Conservation (phyloP, 2,888 invertebrate species). For the Herminia tarsipennalis region DNA sequence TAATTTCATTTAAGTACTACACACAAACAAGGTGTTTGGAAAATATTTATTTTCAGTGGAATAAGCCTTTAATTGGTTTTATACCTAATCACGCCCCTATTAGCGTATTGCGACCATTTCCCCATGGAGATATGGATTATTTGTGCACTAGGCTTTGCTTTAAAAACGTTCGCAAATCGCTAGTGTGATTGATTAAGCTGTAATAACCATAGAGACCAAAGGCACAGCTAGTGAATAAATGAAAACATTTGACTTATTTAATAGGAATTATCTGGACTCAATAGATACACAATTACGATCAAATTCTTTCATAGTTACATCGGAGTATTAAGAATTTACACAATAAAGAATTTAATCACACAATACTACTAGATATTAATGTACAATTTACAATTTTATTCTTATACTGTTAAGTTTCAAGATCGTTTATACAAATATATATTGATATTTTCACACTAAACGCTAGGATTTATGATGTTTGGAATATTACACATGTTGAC, state of each 20-base stretch:
- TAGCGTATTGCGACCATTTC: too few relatives aligned
- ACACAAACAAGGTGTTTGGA: constrained; percentile 18
- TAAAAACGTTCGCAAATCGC: too few relatives aligned
- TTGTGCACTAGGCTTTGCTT: too few relatives aligned
- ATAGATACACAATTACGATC: constrained; percentile 13
- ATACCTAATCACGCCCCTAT: constrained; percentile 13
- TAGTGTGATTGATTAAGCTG: too few relatives aligned
- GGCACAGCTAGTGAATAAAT: constrained; percentile 45
- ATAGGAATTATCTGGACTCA: constrained; percentile 25
- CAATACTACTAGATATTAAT: constrained; percentile 24
- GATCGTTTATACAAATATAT: constrained; percentile 23
- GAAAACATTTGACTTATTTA: constrained; percentile 20
- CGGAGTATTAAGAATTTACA: constrained; percentile 23
- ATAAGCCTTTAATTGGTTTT: constrained; percentile 21
- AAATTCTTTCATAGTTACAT: constrained; percentile 17
- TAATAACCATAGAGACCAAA: constrained; percentile 30
- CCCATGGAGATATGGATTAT: too few relatives aligned
- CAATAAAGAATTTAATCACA: constrained; percentile 26
- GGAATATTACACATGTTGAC: constrained; percentile 17
- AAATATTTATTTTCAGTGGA: constrained; percentile 12
- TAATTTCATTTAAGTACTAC: constrained; percentile 32
- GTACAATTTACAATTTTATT: constrained; percentile 30
- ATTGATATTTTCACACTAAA: constrained; percentile 22
- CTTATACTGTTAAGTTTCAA: constrained; percentile 20
- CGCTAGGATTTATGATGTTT: constrained; percentile 14